Conservation (phyloP, 2,113 vertebrate species). For the Grus americana region DNA sequence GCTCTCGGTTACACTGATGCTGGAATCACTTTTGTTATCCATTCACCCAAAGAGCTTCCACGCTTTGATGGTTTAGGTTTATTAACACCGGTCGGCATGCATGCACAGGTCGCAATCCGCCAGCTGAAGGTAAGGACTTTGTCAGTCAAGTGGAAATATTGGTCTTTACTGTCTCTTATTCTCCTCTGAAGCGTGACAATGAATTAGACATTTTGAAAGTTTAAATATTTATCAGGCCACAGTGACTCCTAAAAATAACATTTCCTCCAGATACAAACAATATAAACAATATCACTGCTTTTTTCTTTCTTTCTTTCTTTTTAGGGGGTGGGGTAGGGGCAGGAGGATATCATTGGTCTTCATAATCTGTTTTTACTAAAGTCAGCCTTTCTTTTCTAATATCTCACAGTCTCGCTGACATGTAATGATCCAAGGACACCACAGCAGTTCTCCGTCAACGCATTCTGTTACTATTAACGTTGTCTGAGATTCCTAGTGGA, state of each 20-base stretch:
- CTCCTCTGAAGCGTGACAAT: not conserved
- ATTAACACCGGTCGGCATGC: constrained; percentile 69
- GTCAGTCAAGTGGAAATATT: not conserved
- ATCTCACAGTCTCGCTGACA: not conserved
- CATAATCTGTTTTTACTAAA: not conserved
- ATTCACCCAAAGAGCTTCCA: constrained; percentile 70
- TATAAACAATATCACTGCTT: not conserved
- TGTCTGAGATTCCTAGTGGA: not conserved
- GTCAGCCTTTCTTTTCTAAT: not conserved
- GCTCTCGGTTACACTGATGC: constrained; percentile 70
- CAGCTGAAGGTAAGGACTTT: constrained; percentile 74
- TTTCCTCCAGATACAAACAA: not conserved
- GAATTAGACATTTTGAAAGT: not conserved
- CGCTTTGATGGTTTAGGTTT: constrained; percentile 76
- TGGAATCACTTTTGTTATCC: constrained; percentile 76
- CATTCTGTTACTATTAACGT: not conserved
- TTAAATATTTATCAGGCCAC: not conserved
- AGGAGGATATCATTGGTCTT: not conserved
- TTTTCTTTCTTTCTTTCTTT: not conserved
- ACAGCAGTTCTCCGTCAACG: not conserved
- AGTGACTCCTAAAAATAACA: not conserved
- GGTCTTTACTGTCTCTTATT: not conserved
- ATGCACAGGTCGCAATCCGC: constrained; percentile 63
- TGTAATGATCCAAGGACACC: not conserved
- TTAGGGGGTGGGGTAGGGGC: not conserved